These are phyloP conservation scores for Reticulitermes speratus DNA, from an alignment of 1,140 invertebrate species.

Conservation along the genomic window DNA sequence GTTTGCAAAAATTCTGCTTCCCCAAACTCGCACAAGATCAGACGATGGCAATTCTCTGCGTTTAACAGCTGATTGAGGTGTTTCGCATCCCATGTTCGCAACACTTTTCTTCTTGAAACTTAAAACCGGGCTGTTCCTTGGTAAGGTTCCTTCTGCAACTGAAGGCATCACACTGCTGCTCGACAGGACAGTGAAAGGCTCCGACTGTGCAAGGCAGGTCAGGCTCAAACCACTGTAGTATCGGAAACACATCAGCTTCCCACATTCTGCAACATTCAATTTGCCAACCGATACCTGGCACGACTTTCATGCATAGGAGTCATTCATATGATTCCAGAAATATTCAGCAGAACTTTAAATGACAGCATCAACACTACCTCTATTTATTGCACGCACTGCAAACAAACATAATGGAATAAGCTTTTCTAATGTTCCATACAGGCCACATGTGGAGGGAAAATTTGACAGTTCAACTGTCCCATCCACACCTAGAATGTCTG, in stretches of 20 bases:
- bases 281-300: not conserved
- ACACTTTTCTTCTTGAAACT: not conserved
- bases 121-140: not conserved
- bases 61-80: not conserved
- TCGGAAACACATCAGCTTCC: slow-evolving; percentile 52
- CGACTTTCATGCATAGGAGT: not conserved
- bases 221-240: slow-evolving; percentile 51
- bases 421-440: not conserved
- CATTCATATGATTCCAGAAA: not conserved
- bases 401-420: not conserved
- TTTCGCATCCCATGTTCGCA: not conserved
- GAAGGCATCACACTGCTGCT: too few relatives aligned
- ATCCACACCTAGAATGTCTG: too few relatives aligned
- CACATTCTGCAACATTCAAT: slow-evolving; percentile 44
- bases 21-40: slow-evolving; percentile 2
- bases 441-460: too few relatives aligned
- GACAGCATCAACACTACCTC: not conserved
- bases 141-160: too few relatives aligned
- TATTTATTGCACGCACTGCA: not conserved
- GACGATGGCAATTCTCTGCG: not conserved
- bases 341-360: not conserved
- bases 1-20: not conserved
- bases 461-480: not conserved
- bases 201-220: slow-evolving; percentile 51
- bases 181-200: slow-evolving; percentile 42